Conservation (phyloP, 2,113 vertebrate genomes). For the Tinamus guttatus region DNA sequence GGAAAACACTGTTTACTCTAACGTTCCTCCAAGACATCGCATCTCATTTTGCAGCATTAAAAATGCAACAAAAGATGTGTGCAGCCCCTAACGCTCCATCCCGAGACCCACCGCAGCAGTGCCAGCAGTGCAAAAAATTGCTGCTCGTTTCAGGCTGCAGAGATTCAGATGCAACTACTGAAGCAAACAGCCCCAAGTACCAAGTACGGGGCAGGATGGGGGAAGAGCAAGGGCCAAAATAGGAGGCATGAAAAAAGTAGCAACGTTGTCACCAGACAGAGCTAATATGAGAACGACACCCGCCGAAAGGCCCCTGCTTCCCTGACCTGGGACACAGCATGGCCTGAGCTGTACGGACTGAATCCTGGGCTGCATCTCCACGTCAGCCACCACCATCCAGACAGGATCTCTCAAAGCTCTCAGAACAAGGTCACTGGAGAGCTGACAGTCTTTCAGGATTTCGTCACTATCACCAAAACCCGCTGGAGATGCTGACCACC, state of each 20-base stretch:
- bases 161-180: neutral
- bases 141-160: neutral
- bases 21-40: neutral
- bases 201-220: neutral
- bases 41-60: neutral
- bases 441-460: neutral
- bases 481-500: neutral
- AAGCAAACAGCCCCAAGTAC: neutral
- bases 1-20: neutral
- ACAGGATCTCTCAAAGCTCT: neutral
- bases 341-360: neutral
- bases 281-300: neutral
- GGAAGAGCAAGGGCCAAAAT: neutral
- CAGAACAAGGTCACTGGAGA: no score
- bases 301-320: neutral
- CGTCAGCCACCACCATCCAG: neutral
- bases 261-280: neutral
- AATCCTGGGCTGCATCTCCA: neutral
- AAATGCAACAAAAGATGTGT: neutral
- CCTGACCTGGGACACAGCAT: neutral
- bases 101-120: neutral
- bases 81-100: neutral
- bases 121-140: neutral
- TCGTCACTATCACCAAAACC: neutral
- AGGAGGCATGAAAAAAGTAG: neutral